Evolutionary conservation across 2,113 vertebrate species (phyloP), one percentile per base, ranked within the genome.

Genomic region (Physeter macrocephalus): DNA sequence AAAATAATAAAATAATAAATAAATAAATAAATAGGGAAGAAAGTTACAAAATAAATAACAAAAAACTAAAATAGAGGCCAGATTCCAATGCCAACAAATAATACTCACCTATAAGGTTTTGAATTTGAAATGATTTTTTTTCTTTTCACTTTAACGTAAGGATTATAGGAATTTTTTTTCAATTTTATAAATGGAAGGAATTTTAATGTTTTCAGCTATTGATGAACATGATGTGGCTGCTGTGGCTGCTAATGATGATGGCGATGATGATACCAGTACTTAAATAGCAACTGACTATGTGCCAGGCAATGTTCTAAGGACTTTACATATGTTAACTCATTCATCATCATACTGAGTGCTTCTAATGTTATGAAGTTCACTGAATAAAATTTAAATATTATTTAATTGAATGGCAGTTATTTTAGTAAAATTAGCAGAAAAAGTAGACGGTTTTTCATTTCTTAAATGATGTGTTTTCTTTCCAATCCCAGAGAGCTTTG

Each of bases 361-460:
- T 88, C 96, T 69, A 95, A 61, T 34, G 21, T 95, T 83, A 62
- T 52, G 62, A 93, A 94, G 4, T 64, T 92, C 39, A 72, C 27
- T 71, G 92, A 93, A 31, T 49, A 54, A 14, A 72, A 61, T 54
- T 64, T 90, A 93, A 81, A 90, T 36, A 57, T 64, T 88, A 5
- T 95, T 80, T 43, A 92, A 61, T 36, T 34, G 25, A 84, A 88
- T 81, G 23, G 23, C 29, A 82, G n/a, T 88, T 95, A 52, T 89
- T 71, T 77, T 46, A 78, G 49, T 57, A 96, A 92, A 96, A 75
- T 87, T 95, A 90, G 41, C 29, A 90, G 80, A 41, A 78, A 88
- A 85, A 84, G 29, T 36, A 84, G n/a, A 52, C 90, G 17, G 17
- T 31, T 82, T 93, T 93, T 81, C n/a, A 67, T n/a, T 80, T 95